Evolutionary conservation across 2,888 invertebrate species (phyloP).

Genomic region (Drymonia ruficornis): DNA sequence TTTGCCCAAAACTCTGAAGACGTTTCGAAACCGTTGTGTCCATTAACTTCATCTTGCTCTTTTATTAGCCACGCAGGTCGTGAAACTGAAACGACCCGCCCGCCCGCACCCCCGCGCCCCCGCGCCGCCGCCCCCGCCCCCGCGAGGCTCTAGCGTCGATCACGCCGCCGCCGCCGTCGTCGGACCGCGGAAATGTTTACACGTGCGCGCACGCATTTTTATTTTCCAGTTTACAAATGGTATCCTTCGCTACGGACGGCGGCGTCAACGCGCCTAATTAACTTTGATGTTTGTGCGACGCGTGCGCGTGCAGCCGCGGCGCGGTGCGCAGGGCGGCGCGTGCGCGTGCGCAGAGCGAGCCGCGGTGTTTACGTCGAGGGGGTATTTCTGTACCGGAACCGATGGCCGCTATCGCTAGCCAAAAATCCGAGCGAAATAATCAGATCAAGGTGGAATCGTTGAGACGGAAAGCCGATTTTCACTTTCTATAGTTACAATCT

Average conservation of each 20-base stretch:
- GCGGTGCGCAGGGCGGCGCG: constrained; percentile 15
- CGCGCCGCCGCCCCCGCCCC: neutral
- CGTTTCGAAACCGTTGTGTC: constrained; percentile 7
- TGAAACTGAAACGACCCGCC: neutral
- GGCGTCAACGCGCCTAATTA: neutral
- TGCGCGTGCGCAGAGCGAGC: constrained; percentile 33
- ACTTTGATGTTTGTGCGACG: constrained; percentile 14
- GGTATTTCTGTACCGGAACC: constrained; percentile 79
- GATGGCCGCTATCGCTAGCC: constrained; percentile 65
- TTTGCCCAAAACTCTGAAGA: constrained; percentile 7
- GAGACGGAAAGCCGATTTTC: constrained; percentile 40
- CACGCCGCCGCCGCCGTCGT: neutral
- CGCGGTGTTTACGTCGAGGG: constrained; percentile 69
- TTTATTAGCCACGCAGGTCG: constrained; percentile 6
- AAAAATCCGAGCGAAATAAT: constrained; percentile 69
- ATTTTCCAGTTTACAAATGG: neutral
- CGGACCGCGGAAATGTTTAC: constrained; percentile 4
- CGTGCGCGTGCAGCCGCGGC: constrained; percentile 5
- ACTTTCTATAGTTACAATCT: constrained; percentile 33
- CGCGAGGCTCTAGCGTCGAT: neutral
- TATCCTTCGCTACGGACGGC: neutral
- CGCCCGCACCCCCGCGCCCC: neutral
- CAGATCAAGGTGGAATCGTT: constrained; percentile 71
- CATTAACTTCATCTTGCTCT: constrained; percentile 8
- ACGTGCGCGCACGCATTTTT: neutral